Evolutionary conservation across 2,113 vertebrate genomes (phyloP).

Genomic region (Chloropsis hardwickii): DNA sequence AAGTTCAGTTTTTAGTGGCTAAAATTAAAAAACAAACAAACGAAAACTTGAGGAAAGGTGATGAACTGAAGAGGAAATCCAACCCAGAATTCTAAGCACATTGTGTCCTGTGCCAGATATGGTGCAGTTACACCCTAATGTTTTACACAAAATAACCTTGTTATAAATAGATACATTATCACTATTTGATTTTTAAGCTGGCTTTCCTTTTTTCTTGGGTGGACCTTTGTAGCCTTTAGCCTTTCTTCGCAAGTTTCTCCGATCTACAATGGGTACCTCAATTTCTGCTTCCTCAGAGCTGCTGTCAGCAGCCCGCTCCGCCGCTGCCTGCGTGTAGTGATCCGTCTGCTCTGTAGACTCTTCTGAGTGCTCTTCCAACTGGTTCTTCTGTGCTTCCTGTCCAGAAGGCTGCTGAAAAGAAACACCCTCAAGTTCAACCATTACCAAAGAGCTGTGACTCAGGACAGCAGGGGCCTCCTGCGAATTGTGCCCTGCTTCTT

Average conservation of each 20-base stretch:
- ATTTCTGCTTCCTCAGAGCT: conserved; percentile 81
- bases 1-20: neutral
- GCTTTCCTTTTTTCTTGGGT: conserved; percentile 79
- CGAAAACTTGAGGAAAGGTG: conserved; percentile 24
- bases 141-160: conserved; percentile 60
- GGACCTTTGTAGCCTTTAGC: conserved; percentile 79
- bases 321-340: conserved; percentile 32
- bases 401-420: conserved; percentile 64
- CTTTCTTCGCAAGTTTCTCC: conserved; percentile 79
- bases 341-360: conserved; percentile 61
- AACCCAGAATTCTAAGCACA: conserved; percentile 43
- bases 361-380: conserved; percentile 70
- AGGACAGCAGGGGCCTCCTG: conserved; percentile 61
- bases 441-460: conserved; percentile 69
- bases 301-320: conserved; percentile 70
- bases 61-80: conserved; percentile 10
- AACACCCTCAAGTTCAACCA: conserved; percentile 76
- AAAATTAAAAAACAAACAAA: neutral
- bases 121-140: conserved; percentile 43
- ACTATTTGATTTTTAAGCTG: conserved; percentile 37
- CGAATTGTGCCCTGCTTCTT: conserved; percentile 60
- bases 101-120: conserved; percentile 19
- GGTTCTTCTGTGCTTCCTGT: conserved; percentile 67
- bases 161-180: conserved; percentile 55
- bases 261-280: conserved; percentile 76